Conservation (phyloP, 2,797 vertebrate species). For the Acipenser ruthenus region DNA sequence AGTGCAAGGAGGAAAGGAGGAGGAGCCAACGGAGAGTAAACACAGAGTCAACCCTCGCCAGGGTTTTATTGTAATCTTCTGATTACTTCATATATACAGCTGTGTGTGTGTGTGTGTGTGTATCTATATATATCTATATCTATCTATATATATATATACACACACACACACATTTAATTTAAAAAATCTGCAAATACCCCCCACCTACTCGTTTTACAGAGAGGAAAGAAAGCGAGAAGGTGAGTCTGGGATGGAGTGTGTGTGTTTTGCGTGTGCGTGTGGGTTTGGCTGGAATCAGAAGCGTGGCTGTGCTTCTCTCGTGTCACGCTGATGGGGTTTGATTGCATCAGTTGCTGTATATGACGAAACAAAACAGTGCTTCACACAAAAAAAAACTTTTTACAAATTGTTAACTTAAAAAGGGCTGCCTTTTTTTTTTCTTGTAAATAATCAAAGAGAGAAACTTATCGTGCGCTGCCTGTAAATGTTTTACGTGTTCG, state of each 20-base stretch:
- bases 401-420: conserved; percentile 63
- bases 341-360: conserved; percentile 29
- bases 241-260: conserved; percentile 35
- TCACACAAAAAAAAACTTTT: conserved; percentile 54
- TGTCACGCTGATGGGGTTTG: conserved; percentile 25
- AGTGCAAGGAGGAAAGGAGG: too few species aligned
- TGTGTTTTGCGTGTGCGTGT: conserved; percentile 33
- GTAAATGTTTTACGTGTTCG: conserved; percentile 62
- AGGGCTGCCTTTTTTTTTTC: conserved; percentile 81
- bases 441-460: conserved; percentile 69
- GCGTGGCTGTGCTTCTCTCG: conserved; percentile 22
- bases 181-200: too few species aligned
- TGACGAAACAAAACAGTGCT: conserved; percentile 50
- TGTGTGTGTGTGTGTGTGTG: too few species aligned
- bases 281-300: conserved; percentile 32
- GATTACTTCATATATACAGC: too few species aligned
- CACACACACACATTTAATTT: too few species aligned
- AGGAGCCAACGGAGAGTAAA: too few species aligned
- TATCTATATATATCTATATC: too few species aligned
- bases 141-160: too few species aligned
- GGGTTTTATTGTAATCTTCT: too few species aligned
- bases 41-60: too few species aligned
- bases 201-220: too few species aligned
- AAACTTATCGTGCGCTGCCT: conserved; percentile 63
- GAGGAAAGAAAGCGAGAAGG: conserved; percentile 16